These are phyloP conservation scores for Spatula clypeata DNA, from an alignment of 2,797 vertebrate genomes.

Conservation along the genomic window DNA sequence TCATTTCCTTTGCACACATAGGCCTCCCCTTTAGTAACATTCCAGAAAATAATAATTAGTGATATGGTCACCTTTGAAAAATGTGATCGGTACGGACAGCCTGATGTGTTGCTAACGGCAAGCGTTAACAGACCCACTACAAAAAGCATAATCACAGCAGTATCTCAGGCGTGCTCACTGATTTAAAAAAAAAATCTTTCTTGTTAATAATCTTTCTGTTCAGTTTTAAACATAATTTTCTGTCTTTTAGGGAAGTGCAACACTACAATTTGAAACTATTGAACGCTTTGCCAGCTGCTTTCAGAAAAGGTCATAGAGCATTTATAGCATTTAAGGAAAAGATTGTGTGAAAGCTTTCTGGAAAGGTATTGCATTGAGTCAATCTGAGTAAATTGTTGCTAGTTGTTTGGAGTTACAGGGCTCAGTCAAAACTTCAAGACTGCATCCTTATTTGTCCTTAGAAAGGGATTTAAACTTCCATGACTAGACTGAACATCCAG, in stretches of 20 bases:
- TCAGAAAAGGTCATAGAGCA: not conserved
- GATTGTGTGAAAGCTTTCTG: constrained; percentile 1
- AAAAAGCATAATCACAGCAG: not conserved
- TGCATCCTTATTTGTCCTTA: not conserved
- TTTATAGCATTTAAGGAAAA: not conserved
- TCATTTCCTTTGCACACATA: accelerated
- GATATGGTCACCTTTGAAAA: not conserved
- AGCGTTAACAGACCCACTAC: not conserved
- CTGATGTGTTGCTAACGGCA: not conserved
- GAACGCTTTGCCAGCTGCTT: not conserved
- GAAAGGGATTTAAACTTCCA: not conserved
- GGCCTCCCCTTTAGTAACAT: not conserved
- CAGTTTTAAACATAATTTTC: not conserved
- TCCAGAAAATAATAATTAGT: not conserved
- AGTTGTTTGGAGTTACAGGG: not conserved
- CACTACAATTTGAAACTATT: not conserved
- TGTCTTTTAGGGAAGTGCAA: not conserved
- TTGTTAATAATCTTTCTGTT: not conserved
- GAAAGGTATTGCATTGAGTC: not conserved
- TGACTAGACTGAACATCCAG: not conserved
- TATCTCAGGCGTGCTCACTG: not conserved
- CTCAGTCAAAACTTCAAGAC: not conserved
- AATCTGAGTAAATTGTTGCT: not conserved
- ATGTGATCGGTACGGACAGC: not conserved
- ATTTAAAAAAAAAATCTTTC: not conserved